Conservation (phyloP, 1,140 invertebrate species). For the Diachasmimorpha longicaudata region DNA sequence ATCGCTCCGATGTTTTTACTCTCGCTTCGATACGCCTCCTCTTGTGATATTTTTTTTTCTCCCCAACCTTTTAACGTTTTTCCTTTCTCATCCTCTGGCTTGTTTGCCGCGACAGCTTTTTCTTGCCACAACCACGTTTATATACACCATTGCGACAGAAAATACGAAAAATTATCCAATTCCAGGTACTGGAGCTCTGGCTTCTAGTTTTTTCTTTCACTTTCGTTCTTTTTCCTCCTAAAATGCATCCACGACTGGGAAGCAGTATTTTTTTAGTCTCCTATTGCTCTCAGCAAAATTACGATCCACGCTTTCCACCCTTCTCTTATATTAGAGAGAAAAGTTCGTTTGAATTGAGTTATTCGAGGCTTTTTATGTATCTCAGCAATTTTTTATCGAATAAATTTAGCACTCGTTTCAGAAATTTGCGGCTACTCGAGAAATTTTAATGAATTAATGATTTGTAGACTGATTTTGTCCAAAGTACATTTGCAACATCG, state of each 20-base stretch:
- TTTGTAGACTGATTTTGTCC: too few relatives aligned
- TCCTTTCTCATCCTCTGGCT: conserved; percentile 4
- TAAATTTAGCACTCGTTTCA: too few relatives aligned
- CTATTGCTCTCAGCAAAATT: neutral
- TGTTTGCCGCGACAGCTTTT: conserved; percentile 2
- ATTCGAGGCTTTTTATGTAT: neutral
- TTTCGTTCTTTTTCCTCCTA: conserved; percentile 8
- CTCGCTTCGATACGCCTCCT: conserved; percentile 11
- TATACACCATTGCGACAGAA: neutral
- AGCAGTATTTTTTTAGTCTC: neutral
- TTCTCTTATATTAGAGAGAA: neutral
- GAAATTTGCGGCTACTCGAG: too few relatives aligned
- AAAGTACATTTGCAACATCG: too few relatives aligned
- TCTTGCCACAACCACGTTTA: neutral
- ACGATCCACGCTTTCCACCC: conserved; percentile 1
- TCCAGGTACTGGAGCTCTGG: conserved; percentile 9
- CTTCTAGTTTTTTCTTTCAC: neutral
- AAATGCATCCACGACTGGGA: neutral
- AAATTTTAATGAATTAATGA: too few relatives aligned
- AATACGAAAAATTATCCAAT: conserved; percentile 31
- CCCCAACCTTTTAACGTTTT: neutral
- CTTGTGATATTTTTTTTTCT: conserved; percentile 5
- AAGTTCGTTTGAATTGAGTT: neutral
- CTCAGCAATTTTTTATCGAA: too few relatives aligned
- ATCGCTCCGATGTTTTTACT: neutral